Conservation (phyloP, 2,888 invertebrate species). For the Nineta flava region DNA sequence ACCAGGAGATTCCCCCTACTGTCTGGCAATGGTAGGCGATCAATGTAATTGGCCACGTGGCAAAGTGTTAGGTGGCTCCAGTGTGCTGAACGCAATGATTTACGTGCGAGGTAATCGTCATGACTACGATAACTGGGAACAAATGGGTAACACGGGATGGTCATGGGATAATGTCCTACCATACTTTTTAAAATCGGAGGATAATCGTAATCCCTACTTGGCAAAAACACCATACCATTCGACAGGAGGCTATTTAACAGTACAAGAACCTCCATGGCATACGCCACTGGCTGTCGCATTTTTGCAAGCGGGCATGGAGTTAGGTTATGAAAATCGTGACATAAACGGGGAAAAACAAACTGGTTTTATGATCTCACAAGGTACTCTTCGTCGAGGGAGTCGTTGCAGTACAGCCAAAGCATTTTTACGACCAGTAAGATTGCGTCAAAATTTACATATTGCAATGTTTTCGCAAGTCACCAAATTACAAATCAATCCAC, state of each 20-base stretch:
- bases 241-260: slow-evolving; percentile 65
- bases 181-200: slow-evolving; percentile 77
- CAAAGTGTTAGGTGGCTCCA: slow-evolving; percentile 76
- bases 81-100: slow-evolving; percentile 81
- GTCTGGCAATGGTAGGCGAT: slow-evolving; percentile 74
- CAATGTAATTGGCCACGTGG: slow-evolving; percentile 87
- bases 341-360: slow-evolving; percentile 71
- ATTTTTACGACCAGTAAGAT: slow-evolving; percentile 65
- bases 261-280: slow-evolving; percentile 72
- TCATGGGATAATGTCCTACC: slow-evolving; percentile 64
- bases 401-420: slow-evolving; percentile 81
- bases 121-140: slow-evolving; percentile 80
- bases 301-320: slow-evolving; percentile 62
- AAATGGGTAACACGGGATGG: slow-evolving; percentile 75
- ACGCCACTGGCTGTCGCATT: slow-evolving; percentile 71
- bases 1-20: slow-evolving; percentile 59
- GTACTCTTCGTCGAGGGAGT: slow-evolving; percentile 66
- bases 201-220: slow-evolving; percentile 71
- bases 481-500: slow-evolving; percentile 50
- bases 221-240: slow-evolving; percentile 58
- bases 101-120: slow-evolving; percentile 76
- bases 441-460: slow-evolving; percentile 62
- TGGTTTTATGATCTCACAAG: slow-evolving; percentile 77
- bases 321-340: slow-evolving; percentile 68
- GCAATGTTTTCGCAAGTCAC: slow-evolving; percentile 61